Conservation (phyloP, 2,113 vertebrate species). For the Paraplagusia blochii region DNA sequence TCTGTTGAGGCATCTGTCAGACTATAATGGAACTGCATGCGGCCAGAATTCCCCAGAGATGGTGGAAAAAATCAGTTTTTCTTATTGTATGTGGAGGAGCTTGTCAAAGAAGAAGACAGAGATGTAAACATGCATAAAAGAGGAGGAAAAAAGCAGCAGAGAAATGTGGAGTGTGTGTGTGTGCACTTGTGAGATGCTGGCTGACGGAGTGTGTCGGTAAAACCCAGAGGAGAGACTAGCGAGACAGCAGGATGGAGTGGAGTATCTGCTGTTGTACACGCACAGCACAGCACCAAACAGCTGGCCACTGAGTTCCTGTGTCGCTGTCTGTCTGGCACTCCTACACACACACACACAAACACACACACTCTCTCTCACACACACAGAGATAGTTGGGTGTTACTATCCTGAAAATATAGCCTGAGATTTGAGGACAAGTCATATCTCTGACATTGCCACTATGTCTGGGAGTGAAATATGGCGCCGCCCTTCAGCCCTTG, state of each 20-base stretch:
- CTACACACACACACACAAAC: not conserved
- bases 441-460: slow-evolving; percentile 19
- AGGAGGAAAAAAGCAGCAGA: slow-evolving; percentile 15
- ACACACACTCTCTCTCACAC: not conserved
- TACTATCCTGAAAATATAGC: not conserved
- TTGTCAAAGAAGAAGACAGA: slow-evolving; percentile 8
- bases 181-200: slow-evolving; percentile 15
- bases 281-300: slow-evolving; percentile 33
- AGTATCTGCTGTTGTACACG: slow-evolving; percentile 31
- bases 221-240: slow-evolving; percentile 31
- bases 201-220: slow-evolving; percentile 45
- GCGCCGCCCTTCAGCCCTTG: slow-evolving; percentile 7
- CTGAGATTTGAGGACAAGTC: slow-evolving; percentile 16
- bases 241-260: slow-evolving; percentile 52
- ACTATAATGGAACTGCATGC: not conserved
- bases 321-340: not conserved
- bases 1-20: slow-evolving; percentile 9
- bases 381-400: not conserved
- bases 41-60: not conserved
- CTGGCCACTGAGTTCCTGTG: slow-evolving; percentile 27
- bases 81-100: slow-evolving; percentile 2
- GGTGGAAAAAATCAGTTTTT: not conserved
- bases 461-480: slow-evolving; percentile 24
- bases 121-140: slow-evolving; percentile 10
- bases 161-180: slow-evolving; percentile 9